A percentile compares a stretch with the other conserved stretches of the same genome.
These are phyloP conservation scores for Erebia epiphron DNA, from an alignment of 2,888 invertebrate species.

Conservation along the genomic window DNA sequence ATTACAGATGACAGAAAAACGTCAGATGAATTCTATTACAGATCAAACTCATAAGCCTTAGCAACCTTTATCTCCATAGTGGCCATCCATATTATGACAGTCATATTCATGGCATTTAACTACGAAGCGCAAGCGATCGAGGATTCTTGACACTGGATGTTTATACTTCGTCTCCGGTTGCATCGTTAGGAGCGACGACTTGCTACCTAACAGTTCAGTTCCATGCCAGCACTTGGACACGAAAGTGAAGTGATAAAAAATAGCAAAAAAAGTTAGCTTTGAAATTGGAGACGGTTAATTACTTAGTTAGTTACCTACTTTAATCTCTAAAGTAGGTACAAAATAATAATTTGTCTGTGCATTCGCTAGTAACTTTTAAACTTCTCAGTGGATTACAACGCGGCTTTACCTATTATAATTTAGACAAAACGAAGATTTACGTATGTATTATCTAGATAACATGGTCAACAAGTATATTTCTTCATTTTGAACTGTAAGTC, in stretches of 20 bases:
- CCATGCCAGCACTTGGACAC: slow-evolving; percentile 62
- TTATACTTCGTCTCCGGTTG: slow-evolving; percentile 75
- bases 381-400: too few relatives aligned
- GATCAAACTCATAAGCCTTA: slow-evolving; percentile 31
- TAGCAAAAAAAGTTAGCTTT: slow-evolving; percentile 5
- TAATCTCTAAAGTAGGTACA: not conserved
- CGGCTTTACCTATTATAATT: too few relatives aligned
- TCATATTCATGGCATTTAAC: slow-evolving; percentile 35
- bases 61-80: slow-evolving; percentile 35
- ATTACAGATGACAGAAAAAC: slow-evolving; percentile 37
- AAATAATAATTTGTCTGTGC: too few relatives aligned
- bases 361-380: too few relatives aligned
- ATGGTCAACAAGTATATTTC: too few relatives aligned
- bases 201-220: slow-evolving; percentile 59
- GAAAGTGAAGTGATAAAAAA: slow-evolving; percentile 52
- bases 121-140: slow-evolving; percentile 48
- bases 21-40: slow-evolving; percentile 22
- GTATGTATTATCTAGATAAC: too few relatives aligned
- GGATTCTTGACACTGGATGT: slow-evolving; percentile 78
- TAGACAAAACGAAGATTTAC: too few relatives aligned
- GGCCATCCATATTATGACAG: slow-evolving; percentile 25
- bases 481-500: too few relatives aligned
- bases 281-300: not conserved
- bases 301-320: not conserved
- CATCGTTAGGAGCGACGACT: slow-evolving; percentile 63